These are phyloP conservation scores for Nipponacmea schrenckii DNA, from an alignment of 2,888 invertebrate species.

Conservation along the genomic window DNA sequence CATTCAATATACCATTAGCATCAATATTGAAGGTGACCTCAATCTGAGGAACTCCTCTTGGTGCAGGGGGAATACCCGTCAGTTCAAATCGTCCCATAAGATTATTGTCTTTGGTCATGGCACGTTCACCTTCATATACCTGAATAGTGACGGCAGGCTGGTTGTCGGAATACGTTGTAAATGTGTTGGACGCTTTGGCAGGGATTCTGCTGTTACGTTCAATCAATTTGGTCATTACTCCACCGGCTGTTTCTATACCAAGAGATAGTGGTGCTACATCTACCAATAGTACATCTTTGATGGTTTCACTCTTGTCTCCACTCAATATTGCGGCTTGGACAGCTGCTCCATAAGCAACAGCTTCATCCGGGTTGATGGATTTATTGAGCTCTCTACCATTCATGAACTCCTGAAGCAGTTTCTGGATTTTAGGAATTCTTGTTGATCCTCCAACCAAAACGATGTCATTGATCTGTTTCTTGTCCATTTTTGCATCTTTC, in stretches of 20 bases:
- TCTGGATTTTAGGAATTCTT: constrained; percentile 95
- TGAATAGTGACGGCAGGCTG: constrained; percentile 71
- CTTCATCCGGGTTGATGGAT: constrained; percentile 91
- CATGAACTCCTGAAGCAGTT: constrained; percentile 78
- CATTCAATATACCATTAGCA: constrained; percentile 81
- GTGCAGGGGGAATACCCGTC: constrained; percentile 59
- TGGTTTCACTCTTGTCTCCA: constrained; percentile 73
- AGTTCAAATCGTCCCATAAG: constrained; percentile 56
- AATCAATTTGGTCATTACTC: constrained; percentile 53
- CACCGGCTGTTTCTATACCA: constrained; percentile 72
- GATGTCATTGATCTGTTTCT: constrained; percentile 76
- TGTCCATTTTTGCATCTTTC: constrained; percentile 93
- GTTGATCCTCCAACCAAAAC: constrained; percentile 87
- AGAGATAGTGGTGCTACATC: constrained; percentile 71
- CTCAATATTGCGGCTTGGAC: constrained; percentile 75
- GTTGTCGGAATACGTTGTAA: constrained; percentile 91
- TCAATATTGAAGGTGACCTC: constrained; percentile 83
- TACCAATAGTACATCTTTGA: constrained; percentile 87
- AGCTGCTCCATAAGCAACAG: constrained; percentile 79
- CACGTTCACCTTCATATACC: constrained; percentile 92
- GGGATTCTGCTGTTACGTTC: constrained; percentile 65
- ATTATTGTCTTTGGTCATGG: constrained; percentile 95
- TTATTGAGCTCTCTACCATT: constrained; percentile 90
- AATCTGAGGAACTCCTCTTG: constrained; percentile 58
- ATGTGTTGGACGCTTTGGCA: constrained; percentile 68